These are phyloP conservation scores for Puma concolor DNA, from an alignment of 2,113 vertebrate genomes.

Conservation along the genomic window DNA sequence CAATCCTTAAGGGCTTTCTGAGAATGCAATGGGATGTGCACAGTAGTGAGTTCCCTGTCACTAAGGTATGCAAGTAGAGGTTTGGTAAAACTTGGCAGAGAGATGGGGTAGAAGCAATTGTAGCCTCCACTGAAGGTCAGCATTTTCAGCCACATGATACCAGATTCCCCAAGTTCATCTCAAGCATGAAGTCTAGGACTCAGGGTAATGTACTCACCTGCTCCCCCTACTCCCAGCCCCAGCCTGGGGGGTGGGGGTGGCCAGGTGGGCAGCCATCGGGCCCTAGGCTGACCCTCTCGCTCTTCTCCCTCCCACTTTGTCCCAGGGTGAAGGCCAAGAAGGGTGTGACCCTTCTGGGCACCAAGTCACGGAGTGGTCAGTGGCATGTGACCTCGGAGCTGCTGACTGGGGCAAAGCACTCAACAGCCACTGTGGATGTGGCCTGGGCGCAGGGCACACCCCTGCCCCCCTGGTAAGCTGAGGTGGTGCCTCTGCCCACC, in stretches of 20 bases:
- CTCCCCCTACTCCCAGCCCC: neutral
- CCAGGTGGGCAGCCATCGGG: neutral
- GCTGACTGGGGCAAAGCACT: slow-evolving; percentile 95
- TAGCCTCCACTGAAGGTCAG: neutral
- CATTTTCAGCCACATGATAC: neutral
- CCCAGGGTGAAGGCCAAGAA: slow-evolving; percentile 99
- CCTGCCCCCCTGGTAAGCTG: slow-evolving; percentile 57
- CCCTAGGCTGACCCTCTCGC: neutral
- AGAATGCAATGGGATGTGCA: neutral
- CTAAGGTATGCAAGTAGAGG: neutral
- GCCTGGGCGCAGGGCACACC: slow-evolving; percentile 88
- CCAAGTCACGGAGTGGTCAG: slow-evolving; percentile 91
- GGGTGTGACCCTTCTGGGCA: slow-evolving; percentile 95
- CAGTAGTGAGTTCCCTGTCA: neutral
- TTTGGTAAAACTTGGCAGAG: neutral
- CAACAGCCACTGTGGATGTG: slow-evolving; percentile 95
- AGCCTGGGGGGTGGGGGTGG: neutral
- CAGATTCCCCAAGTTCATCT: neutral
- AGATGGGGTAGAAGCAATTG: neutral
- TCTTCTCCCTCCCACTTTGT: slow-evolving; percentile 54
- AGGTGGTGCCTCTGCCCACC: neutral
- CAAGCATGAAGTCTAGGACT: accelerated
- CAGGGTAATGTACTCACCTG: neutral
- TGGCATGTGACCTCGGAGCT: slow-evolving; percentile 96
- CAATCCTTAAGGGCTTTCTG: neutral